Base-by-base conservation (phyloP, 2,888 invertebrate species). In the Smittia sp. region DNA sequence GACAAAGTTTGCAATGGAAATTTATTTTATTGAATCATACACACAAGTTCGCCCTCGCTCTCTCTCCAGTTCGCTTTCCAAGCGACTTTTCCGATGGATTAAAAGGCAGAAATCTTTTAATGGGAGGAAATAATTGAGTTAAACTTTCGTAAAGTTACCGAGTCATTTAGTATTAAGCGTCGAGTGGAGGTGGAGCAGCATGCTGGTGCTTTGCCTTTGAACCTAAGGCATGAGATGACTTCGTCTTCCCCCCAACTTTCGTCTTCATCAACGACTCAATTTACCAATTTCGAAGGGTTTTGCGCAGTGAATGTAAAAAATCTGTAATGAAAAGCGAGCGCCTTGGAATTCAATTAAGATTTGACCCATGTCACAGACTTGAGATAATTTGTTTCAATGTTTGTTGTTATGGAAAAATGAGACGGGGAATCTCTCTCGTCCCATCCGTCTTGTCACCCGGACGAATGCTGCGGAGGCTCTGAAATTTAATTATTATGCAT, bases 401-500 rank as follows among this genome's bases (percentile, higher is more conserved):
- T 54, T 27, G 62, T n/a, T 24, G 18, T 11, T 62, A 18, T 15
- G 15, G 15, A 52, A 15, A 52, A 15, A 52, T 22, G n/a, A 58
- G 7, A 58, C 18, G 22, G 22, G n/a, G 46, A 68, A 27, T 24
- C 66, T n/a, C 24, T 3, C 41, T 70, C 54, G 54, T 22, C 22
- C 58, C 58, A 58, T 58, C 58, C 58, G n/a, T 58, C 58, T 22
- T 58, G 58, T 58, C 58, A 18, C 58, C 22, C 58, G 46, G n/a
- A 58, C 11, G 58, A n/a, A n/a, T n/a, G 58, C 22, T 20, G 18
- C 58, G n/a, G n/a, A n/a, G n/a, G 11, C n/a, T 25, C 54, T n/a
- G 52, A 20, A 9, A 69, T 54, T 72, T 72, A 72, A 72, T 72
- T 72, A 72, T 62, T 72, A 72, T 72, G 72, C 72, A 72, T 58